These are phyloP conservation scores for Apocheima hispidaria DNA, from an alignment of 2,888 invertebrate species.

Conservation along the genomic window DNA sequence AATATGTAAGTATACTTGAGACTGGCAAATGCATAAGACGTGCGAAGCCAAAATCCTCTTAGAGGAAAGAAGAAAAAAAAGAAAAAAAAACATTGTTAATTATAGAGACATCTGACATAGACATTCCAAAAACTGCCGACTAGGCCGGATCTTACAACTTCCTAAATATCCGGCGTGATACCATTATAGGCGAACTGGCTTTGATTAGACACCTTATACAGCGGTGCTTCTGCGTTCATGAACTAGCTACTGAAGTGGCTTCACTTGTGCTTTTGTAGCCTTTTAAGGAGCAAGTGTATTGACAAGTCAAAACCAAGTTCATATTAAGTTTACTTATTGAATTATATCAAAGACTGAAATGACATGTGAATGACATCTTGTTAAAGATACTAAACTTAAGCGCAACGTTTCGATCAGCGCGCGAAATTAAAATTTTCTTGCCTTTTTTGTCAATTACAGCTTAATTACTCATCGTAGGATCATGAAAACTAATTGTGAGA, in stretches of 20 bases:
- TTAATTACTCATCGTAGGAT: no score
- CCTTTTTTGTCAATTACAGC: no score
- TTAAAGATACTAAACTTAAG: background rate
- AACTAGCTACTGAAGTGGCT: conserved; percentile 29
- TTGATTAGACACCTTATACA: conserved; percentile 24
- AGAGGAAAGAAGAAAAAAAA: background rate
- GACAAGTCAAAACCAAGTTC: conserved; percentile 1
- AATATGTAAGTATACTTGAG: no score
- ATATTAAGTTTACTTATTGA: background rate
- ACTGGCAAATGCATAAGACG: no score
- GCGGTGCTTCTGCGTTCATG: conserved; percentile 22
- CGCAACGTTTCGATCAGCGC: background rate
- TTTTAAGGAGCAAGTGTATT: conserved; percentile 10
- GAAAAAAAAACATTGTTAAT: background rate
- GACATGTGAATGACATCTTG: background rate
- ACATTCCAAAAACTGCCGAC: background rate
- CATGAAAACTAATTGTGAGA: no score
- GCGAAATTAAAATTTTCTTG: no score
- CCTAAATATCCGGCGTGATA: conserved; percentile 7
- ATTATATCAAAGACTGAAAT: background rate
- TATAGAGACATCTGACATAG: conserved; percentile 1
- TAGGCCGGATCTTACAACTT: background rate
- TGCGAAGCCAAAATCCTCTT: no score
- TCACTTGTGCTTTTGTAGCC: conserved; percentile 28
- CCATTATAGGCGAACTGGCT: background rate